These are phyloP conservation scores for Pemphigus obesinymphae DNA, from an alignment of 1,140 invertebrate genomes.

Conservation along the genomic window DNA sequence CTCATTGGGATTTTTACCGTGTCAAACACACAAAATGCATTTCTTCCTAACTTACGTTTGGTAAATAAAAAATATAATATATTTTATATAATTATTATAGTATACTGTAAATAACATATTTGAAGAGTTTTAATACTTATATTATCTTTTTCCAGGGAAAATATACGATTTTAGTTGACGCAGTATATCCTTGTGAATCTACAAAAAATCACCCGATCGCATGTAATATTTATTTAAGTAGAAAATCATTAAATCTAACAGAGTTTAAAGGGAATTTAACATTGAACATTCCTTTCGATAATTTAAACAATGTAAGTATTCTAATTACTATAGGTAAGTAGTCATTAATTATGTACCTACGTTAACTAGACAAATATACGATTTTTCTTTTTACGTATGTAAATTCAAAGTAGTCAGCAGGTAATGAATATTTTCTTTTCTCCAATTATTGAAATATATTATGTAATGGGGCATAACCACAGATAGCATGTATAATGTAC, in stretches of 20 bases:
- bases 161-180: not conserved
- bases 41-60: not conserved
- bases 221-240: not conserved
- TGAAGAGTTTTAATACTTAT: not conserved
- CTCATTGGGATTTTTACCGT: too few species aligned
- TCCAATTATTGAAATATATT: too few species aligned
- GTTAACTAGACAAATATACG: too few species aligned
- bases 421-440: too few species aligned
- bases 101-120: too few species aligned
- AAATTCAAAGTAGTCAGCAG: too few species aligned
- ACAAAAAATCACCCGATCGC: not conserved
- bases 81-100: not conserved
- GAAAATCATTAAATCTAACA: not conserved
- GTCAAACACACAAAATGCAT: not conserved
- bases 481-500: too few species aligned
- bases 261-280: not conserved
- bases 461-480: too few species aligned
- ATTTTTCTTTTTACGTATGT: too few species aligned
- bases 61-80: not conserved
- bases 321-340: too few species aligned
- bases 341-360: too few species aligned
- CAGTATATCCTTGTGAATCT: not conserved
- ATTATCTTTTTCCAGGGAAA: not conserved
- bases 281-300: not conserved
- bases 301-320: not conserved